phyloP scores from a whole-genome alignment of 2,797 vertebrate genomes.

The Ambastaia sidthimunki region DNA sequence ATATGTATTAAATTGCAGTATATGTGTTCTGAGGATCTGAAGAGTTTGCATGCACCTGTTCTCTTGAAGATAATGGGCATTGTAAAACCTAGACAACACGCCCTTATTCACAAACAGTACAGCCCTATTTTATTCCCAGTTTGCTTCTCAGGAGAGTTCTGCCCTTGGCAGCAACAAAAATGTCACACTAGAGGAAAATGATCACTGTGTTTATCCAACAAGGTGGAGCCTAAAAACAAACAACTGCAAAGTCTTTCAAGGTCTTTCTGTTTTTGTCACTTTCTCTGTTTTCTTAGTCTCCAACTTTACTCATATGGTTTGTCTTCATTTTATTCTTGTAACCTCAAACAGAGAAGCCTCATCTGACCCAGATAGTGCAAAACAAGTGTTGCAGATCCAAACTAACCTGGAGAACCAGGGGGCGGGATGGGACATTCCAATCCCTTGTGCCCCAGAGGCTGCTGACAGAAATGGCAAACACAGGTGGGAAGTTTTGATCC shows the following conservation, averaged over 20 bases:
- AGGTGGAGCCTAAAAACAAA: slow-evolving; percentile 3
- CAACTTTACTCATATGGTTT: slow-evolving; percentile 26
- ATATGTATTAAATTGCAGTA: neutral
- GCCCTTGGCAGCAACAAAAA: slow-evolving; percentile 54
- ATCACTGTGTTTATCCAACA: slow-evolving; percentile 27
- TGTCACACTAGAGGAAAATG: neutral
- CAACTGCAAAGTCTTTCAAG: neutral
- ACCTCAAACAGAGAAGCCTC: slow-evolving; percentile 20
- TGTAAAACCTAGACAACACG: slow-evolving; percentile 38
- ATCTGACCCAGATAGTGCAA: slow-evolving; percentile 6
- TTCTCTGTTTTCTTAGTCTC: slow-evolving; percentile 1
- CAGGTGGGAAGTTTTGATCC: slow-evolving; percentile 15
- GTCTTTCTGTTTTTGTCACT: neutral
- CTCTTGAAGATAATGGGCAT: slow-evolving; percentile 21
- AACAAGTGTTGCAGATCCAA: slow-evolving; percentile 21
- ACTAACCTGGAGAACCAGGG: neutral
- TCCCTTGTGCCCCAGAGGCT: slow-evolving; percentile 1
- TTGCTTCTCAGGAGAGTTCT: slow-evolving; percentile 61
- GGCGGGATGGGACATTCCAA: slow-evolving; percentile 7
- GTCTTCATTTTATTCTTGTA: slow-evolving; percentile 21
- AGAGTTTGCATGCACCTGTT: slow-evolving; percentile 15
- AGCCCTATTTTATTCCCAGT: slow-evolving; percentile 74
- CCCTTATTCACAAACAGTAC: slow-evolving; percentile 44
- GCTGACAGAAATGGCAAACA: slow-evolving; percentile 33
- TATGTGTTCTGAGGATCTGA: slow-evolving; percentile 39